Evolutionary conservation across 2,797 vertebrate genomes (phyloP).

Genomic region (Pseudochirops cupreus): DNA sequence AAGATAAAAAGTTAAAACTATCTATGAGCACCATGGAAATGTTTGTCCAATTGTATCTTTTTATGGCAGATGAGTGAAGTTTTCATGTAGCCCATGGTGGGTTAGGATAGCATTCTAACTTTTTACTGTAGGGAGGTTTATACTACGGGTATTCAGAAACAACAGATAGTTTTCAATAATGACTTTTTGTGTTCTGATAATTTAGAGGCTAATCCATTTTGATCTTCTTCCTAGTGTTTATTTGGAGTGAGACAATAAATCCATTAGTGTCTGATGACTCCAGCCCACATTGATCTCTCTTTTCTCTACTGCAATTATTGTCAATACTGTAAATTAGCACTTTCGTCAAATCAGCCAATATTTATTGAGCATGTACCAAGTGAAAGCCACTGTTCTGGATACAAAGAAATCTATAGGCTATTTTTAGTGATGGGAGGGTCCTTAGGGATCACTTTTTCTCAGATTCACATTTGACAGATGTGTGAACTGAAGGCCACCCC

Average conservation of each 20-base stretch:
- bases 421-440: constrained; percentile 4
- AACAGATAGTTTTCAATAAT: background rate
- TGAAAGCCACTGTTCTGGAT: background rate
- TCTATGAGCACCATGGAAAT: background rate
- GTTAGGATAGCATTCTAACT: background rate
- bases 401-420: constrained; percentile 10
- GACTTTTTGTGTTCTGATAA: constrained; percentile 5
- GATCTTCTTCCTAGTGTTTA: background rate
- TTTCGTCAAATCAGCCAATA: background rate
- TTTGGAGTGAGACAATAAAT: constrained; percentile 13
- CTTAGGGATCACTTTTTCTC: background rate
- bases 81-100: background rate
- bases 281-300: background rate
- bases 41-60: background rate
- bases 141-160: background rate
- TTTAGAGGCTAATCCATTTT: constrained; percentile 1
- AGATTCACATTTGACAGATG: background rate
- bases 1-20: background rate
- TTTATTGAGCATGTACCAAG: background rate
- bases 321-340: constrained; percentile 9
- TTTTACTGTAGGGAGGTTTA: background rate
- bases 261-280: constrained; percentile 13
- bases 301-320: constrained; percentile 7
- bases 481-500: background rate
- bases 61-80: background rate